Evolutionary conservation across 2,888 invertebrate genomes (phyloP), one percentile per base, ranked within the genome.

Genomic region (Scaptomyza cyrtandrae): DNA sequence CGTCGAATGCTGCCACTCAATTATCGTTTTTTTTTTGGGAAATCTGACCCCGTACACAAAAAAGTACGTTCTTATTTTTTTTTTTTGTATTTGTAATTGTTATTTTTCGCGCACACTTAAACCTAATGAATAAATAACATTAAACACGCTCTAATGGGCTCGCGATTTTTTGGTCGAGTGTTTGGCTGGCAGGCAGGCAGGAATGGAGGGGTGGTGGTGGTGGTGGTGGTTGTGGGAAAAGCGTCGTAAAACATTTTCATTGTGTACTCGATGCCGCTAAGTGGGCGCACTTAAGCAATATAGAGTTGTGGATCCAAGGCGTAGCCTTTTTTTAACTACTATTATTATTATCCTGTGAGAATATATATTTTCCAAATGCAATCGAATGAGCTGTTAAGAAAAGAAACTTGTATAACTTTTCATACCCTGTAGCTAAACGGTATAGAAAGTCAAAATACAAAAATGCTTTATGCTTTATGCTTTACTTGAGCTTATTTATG

Each of bases 61-160:
- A 19, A 50, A 83, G 75, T 71, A 52, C 62, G 68, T 63, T 19
- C 19, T 19, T 19, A 71, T 68, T 74, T 64, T 77, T 58, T 66
- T 63, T 78, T 78, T 57, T 64, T 60, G 41, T 41, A 75, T 75
- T 78, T 75, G 80, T 82, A 86, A 85, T 82, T 86, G 87, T 85
- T 85, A 82, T 86, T 86, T 86, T 82, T 86, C 80, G 88, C 73
- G 79, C 80, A 84, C 79, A 79, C 89, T 88, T 85, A 78, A 87
- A 78, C 84, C 78, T 89, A 88, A 88, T 88, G 88, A 88, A 89
- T 89, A 89, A 89, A 89, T 89, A 89, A 89, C 87, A 89, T 88
- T 89, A 88, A 88, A 78, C 81, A 85, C 86, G 89, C 89, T 78
- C 86, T 86, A 89, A 88, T 89, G 86, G 84, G 71, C 78, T 67